A percentile compares a stretch with the other conserved stretches of the same genome.
Evolutionary conservation across 2,113 vertebrate genomes (phyloP).

Genomic region (Hyperopisus bebe): DNA sequence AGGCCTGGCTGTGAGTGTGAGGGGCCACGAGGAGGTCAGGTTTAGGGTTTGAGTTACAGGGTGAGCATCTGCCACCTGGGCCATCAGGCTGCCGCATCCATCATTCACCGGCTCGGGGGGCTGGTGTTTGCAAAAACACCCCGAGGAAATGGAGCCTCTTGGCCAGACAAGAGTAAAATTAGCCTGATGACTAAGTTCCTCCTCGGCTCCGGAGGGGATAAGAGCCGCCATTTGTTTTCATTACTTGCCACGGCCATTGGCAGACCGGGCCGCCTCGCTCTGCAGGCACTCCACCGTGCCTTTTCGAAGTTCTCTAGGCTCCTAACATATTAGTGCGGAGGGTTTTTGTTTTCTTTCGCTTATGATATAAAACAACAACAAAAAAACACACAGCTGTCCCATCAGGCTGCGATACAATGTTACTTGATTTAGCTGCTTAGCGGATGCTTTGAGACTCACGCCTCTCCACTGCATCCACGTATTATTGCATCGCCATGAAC

Average conservation of each 20-base stretch:
- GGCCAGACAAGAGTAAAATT: slow-evolving; percentile 74
- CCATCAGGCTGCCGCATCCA: slow-evolving; percentile 59
- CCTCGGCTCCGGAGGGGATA: slow-evolving; percentile 60
- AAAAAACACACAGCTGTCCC: not conserved
- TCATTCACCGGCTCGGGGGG: slow-evolving; percentile 55
- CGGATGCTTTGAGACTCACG: not conserved
- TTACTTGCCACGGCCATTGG: slow-evolving; percentile 57
- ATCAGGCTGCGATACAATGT: not conserved
- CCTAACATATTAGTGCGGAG: not conserved
- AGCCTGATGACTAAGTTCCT: slow-evolving; percentile 75
- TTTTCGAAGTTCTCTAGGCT: not conserved
- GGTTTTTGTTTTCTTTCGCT: not conserved
- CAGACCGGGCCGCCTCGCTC: slow-evolving; percentile 30
- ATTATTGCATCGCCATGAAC: not conserved
- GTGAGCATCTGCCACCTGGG: slow-evolving; percentile 73
- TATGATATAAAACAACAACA: not conserved
- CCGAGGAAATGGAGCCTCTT: slow-evolving; percentile 73
- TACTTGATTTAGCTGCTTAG: not conserved
- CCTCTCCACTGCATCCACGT: not conserved
- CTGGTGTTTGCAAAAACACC: slow-evolving; percentile 69
- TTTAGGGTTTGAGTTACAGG: slow-evolving; percentile 75
- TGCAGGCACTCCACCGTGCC: not conserved
- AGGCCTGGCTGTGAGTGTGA: slow-evolving; percentile 32
- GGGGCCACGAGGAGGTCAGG: slow-evolving; percentile 48
- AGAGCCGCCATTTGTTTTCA: slow-evolving; percentile 71